Evolutionary conservation across 2,113 vertebrate species (phyloP).

Genomic region (Emydura subglobosa): DNA sequence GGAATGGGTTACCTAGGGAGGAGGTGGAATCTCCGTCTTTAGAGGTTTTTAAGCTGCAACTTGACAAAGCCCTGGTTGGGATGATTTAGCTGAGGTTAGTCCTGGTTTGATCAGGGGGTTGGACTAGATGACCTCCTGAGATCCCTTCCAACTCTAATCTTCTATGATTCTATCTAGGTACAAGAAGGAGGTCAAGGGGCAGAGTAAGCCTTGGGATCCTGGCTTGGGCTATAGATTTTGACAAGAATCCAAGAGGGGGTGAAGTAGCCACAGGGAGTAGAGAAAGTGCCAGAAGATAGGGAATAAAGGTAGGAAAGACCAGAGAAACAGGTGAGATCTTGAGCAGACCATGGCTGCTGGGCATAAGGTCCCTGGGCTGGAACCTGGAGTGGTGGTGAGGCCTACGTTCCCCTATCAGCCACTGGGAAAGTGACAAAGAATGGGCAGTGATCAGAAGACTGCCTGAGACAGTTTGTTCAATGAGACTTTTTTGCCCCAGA

Average conservation of each 20-base stretch:
- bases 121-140: too few species aligned
- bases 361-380: background rate
- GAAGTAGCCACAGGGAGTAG: background rate
- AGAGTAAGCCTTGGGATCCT: background rate
- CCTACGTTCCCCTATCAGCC: background rate
- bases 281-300: background rate
- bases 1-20: too few species aligned
- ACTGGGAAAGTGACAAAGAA: background rate
- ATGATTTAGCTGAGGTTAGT: too few species aligned
- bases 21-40: too few species aligned
- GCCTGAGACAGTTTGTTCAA: too few species aligned
- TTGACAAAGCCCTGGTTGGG: too few species aligned
- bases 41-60: too few species aligned
- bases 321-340: background rate
- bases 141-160: too few species aligned
- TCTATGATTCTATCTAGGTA: background rate
- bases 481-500: background rate
- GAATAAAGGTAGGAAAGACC: background rate
- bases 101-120: too few species aligned
- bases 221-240: background rate
- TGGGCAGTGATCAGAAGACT: background rate
- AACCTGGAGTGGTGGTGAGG: background rate
- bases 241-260: background rate
- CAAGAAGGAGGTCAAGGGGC: background rate
- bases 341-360: background rate